Conservation (phyloP, 2,797 vertebrate species). For the Clarias platycephalus region DNA sequence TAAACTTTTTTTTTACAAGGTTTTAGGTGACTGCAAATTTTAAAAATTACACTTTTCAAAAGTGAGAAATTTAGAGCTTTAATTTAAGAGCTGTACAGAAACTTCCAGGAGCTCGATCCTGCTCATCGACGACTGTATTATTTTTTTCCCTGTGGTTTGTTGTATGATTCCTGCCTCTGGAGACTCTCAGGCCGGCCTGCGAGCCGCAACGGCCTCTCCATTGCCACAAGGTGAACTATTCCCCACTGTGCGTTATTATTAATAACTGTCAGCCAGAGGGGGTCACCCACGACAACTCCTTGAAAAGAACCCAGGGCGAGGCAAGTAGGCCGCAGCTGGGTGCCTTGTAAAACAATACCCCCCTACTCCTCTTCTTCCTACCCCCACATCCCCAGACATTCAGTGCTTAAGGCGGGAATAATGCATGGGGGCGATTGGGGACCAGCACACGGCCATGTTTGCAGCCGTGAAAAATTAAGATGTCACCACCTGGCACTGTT, state of each 20-base stretch:
- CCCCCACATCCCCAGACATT: slow-evolving; percentile 59
- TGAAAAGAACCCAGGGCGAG: slow-evolving; percentile 70
- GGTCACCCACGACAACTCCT: slow-evolving; percentile 71
- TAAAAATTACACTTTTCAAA: background rate
- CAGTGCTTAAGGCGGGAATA: slow-evolving; percentile 71
- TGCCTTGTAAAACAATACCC: slow-evolving; percentile 70
- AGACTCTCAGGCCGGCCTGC: slow-evolving; percentile 56
- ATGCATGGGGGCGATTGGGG: slow-evolving; percentile 65
- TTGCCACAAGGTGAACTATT: slow-evolving; percentile 75
- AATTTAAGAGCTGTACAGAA: slow-evolving; percentile 11
- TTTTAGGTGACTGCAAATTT: background rate
- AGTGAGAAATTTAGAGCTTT: background rate
- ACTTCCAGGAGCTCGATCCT: slow-evolving; percentile 28
- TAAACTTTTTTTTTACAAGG: background rate
- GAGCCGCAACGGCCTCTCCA: slow-evolving; percentile 53
- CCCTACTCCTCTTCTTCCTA: slow-evolving; percentile 36
- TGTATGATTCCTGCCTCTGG: slow-evolving; percentile 48
- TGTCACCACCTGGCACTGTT: slow-evolving; percentile 69
- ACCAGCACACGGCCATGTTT: slow-evolving; percentile 57
- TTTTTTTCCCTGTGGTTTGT: slow-evolving; percentile 32
- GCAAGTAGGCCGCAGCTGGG: slow-evolving; percentile 73
- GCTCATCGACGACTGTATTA: slow-evolving; percentile 41
- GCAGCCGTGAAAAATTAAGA: slow-evolving; percentile 70
- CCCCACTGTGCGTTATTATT: slow-evolving; percentile 73
- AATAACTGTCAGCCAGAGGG: slow-evolving; percentile 75